These are phyloP conservation scores for Invenusta paracnida DNA, from an alignment of 2,888 invertebrate species.

Conservation along the genomic window DNA sequence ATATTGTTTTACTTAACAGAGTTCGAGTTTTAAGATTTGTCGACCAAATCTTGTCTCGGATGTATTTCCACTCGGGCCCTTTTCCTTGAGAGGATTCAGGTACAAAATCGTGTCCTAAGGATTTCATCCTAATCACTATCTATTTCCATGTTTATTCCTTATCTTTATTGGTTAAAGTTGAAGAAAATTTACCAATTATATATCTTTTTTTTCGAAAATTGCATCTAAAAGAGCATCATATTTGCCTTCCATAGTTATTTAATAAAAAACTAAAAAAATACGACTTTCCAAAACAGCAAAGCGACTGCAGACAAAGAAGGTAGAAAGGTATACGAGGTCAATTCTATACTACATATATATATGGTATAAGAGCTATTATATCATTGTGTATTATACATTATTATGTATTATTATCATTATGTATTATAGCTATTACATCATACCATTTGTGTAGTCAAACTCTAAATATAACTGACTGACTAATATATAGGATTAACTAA, in stretches of 20 bases:
- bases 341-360: background rate
- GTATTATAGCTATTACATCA: background rate
- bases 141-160: background rate
- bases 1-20: background rate
- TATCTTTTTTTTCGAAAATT: background rate
- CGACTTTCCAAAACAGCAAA: background rate
- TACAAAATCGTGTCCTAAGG: background rate
- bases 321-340: background rate
- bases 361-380: background rate
- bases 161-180: background rate
- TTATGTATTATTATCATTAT: background rate
- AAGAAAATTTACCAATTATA: background rate
- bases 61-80: slow-evolving; percentile 29
- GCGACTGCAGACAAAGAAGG: background rate
- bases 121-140: background rate
- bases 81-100: background rate
- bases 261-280: background rate
- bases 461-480: background rate
- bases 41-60: slow-evolving; percentile 22
- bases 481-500: background rate
- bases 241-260: background rate
- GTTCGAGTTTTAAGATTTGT: slow-evolving; percentile 29
- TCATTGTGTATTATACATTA: too few relatives aligned
- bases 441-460: background rate
- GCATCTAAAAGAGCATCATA: background rate